phyloP scores from a whole-genome alignment of 2,113 vertebrate species.

The Sakesphorus luctuosus region DNA sequence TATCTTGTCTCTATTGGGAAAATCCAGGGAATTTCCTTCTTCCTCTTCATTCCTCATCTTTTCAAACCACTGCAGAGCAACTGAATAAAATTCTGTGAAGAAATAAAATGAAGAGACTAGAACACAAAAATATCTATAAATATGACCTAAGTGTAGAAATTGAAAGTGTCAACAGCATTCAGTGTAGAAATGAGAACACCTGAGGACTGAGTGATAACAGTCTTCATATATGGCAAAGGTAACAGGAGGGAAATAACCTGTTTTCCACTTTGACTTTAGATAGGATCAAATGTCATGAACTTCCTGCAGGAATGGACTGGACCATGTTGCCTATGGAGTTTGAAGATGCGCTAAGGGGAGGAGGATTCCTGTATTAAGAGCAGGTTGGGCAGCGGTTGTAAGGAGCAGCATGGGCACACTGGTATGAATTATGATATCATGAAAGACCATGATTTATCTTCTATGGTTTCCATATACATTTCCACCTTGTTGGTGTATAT shows the following conservation, averaged over 20 bases:
- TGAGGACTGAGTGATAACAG: not conserved
- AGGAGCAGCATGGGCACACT: not conserved
- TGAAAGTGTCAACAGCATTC: not conserved
- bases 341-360: not conserved
- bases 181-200: not conserved
- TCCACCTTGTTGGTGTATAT: accelerated
- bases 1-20: not conserved
- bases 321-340: not conserved
- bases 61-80: not conserved
- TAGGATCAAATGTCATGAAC: accelerated
- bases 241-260: not conserved
- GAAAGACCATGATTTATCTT: not conserved
- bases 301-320: accelerated
- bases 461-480: not conserved
- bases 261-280: not conserved
- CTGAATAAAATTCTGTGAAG: not conserved
- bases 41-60: not conserved
- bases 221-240: not conserved
- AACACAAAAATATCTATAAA: not conserved
- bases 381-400: not conserved
- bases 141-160: not conserved
- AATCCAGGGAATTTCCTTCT: not conserved
- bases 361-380: accelerated
- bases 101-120: too few species aligned
- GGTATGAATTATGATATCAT: not conserved